These are phyloP conservation scores for Lycorma delicatula DNA, from an alignment of 1,140 invertebrate species.

Conservation along the genomic window DNA sequence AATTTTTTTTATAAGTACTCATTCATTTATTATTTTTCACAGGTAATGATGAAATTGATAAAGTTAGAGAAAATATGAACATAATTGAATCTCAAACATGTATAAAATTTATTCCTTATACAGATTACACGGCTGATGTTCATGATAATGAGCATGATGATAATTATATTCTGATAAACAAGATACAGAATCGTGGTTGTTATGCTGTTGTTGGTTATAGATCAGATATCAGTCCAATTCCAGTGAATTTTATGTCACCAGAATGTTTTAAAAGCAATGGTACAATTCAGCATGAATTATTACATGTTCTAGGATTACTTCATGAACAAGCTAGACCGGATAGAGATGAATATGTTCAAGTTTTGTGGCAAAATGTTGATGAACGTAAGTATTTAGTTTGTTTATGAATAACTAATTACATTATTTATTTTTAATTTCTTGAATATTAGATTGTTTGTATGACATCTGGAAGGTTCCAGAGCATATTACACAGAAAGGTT, in stretches of 20 bases:
- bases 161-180: conserved; percentile 34
- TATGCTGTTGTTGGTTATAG: conserved; percentile 29
- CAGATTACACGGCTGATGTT: conserved; percentile 24
- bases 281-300: conserved; percentile 40
- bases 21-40: background rate
- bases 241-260: conserved; percentile 28
- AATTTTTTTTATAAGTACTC: background rate
- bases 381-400: conserved; percentile 31
- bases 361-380: conserved; percentile 42
- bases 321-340: conserved; percentile 41
- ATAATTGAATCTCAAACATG: conserved; percentile 34
- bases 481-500: too few relatives aligned
- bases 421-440: too few relatives aligned
- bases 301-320: conserved; percentile 40
- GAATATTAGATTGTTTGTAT: too few relatives aligned
- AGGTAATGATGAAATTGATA: background rate
- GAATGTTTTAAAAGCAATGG: conserved; percentile 35
- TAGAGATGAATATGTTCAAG: conserved; percentile 37
- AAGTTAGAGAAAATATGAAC: conserved; percentile 22
- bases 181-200: conserved; percentile 24
- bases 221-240: conserved; percentile 16
- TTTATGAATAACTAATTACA: background rate
- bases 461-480: too few relatives aligned
- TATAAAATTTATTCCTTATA: conserved; percentile 36
- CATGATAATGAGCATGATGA: too few relatives aligned